Evolutionary conservation across 2,113 vertebrate species (phyloP).

Genomic region (Furnarius figulus): DNA sequence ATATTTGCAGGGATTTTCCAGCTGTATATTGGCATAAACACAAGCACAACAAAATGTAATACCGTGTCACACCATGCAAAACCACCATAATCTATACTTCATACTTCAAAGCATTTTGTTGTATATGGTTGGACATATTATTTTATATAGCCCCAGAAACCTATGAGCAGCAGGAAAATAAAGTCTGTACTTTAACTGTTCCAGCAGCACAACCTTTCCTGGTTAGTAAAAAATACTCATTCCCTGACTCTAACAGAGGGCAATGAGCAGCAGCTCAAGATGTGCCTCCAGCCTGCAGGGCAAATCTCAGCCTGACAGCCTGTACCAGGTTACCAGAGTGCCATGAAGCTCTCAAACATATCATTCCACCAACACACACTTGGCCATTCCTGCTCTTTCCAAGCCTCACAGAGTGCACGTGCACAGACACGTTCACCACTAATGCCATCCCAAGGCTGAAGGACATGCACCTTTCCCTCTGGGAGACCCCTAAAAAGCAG

Average conservation of each 20-base stretch:
- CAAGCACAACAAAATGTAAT: not conserved
- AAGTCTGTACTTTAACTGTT: not conserved
- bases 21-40: not conserved
- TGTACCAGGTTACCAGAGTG: rapidly evolving
- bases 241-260: not conserved
- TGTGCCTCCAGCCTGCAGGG: not conserved
- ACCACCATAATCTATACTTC: not conserved
- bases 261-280: not conserved
- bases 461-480: not conserved
- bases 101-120: not conserved
- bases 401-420: rapidly evolving
- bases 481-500: not conserved
- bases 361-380: rapidly evolving
- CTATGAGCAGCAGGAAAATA: not conserved
- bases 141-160: not conserved
- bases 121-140: not conserved
- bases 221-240: not conserved
- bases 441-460: not conserved
- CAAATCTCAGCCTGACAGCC: not conserved
- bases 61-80: not conserved
- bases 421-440: not conserved
- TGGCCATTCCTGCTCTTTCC: not conserved
- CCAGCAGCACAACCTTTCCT: not conserved
- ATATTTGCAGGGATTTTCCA: not conserved
- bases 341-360: not conserved